Conservation (phyloP, 2,888 invertebrate genomes). For the Metacarcinus magister region DNA sequence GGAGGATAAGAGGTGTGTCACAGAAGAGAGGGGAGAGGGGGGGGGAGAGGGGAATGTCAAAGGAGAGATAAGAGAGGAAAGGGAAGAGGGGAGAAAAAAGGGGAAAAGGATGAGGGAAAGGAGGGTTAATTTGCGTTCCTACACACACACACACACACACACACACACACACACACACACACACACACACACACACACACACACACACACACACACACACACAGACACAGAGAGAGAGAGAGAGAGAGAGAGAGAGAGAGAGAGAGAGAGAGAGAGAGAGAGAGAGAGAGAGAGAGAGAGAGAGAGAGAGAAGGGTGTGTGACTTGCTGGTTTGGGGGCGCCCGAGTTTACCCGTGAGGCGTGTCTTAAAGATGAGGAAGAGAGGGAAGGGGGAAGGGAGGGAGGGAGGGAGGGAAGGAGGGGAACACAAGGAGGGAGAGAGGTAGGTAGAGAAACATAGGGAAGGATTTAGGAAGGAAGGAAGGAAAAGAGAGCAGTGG, state of each 20-base stretch:
- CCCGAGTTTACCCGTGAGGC: too few relatives aligned
- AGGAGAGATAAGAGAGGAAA: neutral
- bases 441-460: neutral
- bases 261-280: too few relatives aligned
- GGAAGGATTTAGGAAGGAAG: neutral
- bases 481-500: neutral
- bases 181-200: too few relatives aligned
- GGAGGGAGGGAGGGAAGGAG: too few relatives aligned
- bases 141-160: too few relatives aligned
- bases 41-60: neutral
- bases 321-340: too few relatives aligned
- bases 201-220: too few relatives aligned
- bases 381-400: neutral
- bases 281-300: neutral
- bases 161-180: too few relatives aligned
- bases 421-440: too few relatives aligned
- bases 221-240: neutral
- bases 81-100: neutral
- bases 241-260: neutral
- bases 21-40: neutral
- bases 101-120: neutral
- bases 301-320: neutral
- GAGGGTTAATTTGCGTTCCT: neutral
- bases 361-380: neutral
- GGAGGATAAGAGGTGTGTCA: too few relatives aligned